Percentiles rank a stretch among this genome's conserved stretches.
Conservation (phyloP, 35 echinoderm and acorn worm species). For the Acanthaster planci region DNA sequence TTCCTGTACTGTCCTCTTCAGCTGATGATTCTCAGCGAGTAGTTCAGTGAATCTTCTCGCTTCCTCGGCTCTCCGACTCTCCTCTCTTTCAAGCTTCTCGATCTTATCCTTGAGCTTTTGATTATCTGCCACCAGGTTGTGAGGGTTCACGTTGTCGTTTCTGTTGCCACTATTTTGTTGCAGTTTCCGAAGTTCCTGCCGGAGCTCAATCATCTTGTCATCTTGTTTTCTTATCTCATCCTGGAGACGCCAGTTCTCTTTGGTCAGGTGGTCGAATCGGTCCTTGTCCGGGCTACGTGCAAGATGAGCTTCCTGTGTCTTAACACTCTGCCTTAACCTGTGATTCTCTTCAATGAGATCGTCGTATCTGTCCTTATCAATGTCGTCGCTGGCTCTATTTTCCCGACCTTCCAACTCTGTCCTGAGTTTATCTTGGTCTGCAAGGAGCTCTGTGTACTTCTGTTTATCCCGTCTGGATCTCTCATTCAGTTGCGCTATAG, state of each 20-base stretch:
- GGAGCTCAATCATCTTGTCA: constrained; percentile 19
- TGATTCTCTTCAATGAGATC: constrained; percentile 42
- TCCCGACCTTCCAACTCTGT: constrained; percentile 23
- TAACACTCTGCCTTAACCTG: constrained; percentile 39
- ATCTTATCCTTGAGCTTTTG: constrained; percentile 52
- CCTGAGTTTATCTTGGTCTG: constrained; percentile 52
- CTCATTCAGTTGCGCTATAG: constrained; percentile 79
- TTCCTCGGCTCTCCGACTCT: constrained; percentile 35
- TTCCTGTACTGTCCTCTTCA: constrained; percentile 41
- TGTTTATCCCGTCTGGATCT: constrained; percentile 63
- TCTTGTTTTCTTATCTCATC: constrained; percentile 50
- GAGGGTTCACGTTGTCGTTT: neutral
- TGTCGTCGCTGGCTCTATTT: neutral
- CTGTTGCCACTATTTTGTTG: constrained; percentile 12
- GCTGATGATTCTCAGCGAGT: constrained; percentile 42
- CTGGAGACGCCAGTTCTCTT: constrained; percentile 57
- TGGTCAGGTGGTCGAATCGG: constrained; percentile 41
- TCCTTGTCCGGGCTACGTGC: constrained; percentile 46
- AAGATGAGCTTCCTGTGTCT: constrained; percentile 39
- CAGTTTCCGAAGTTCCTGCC: constrained; percentile 16
- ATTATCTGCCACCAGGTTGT: constrained; percentile 21
- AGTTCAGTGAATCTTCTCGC: constrained; percentile 42
- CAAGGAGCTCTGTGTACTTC: constrained; percentile 55
- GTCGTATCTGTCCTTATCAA: constrained; percentile 12
- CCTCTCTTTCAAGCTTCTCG: constrained; percentile 43